Evolutionary conservation across 1,140 invertebrate genomes (phyloP), one percentile per base, ranked within the genome.

Genomic region (Rhopalosiphum padi): DNA sequence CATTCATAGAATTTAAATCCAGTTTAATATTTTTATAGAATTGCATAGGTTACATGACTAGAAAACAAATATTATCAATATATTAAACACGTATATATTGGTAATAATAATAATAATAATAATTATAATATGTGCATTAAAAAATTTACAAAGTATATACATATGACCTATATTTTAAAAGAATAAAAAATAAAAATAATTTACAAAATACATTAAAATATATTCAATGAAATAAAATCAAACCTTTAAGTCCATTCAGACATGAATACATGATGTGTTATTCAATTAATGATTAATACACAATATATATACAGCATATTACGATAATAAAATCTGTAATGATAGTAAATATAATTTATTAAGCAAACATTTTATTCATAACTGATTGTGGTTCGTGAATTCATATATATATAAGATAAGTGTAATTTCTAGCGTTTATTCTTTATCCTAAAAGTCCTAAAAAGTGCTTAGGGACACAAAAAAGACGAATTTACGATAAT

Each of bases 401-500:
- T 18, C 30, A 86, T 41, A 77, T 83, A 86, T 15, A 15, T 18
- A 9, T 41, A 88, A 15, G 4, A 51, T 51, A 22, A 46, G 46
- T n/a, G 46, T 48, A 51, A 88, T 30, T 35, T 88, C 18, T 88
- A 18, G 86, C 18, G 1, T 22, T 35, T 21, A 51, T 88, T 48
- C 43, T 51, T 51, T n/a, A 48, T n/a, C 15, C 2, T 51, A 51
- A 51, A 51, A 41, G 2, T 41, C 23, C 41, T 86, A 46, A 86
- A 48, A 51, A 21, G 30, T 35, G 18, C 11, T 48, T 51, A 23
- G 46, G 18, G 18, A 48, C 9, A 51, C 18, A 37, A 48, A 88
- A 87, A 88, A 30, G 43, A 51, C 18, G 86, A 88, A n/a, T 88
- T 51, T n/a, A 88, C 25, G 30, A 88, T 25, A 88, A 51, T 88